Conservation (phyloP, 2,888 invertebrate species). For the Conomelus anceps region DNA sequence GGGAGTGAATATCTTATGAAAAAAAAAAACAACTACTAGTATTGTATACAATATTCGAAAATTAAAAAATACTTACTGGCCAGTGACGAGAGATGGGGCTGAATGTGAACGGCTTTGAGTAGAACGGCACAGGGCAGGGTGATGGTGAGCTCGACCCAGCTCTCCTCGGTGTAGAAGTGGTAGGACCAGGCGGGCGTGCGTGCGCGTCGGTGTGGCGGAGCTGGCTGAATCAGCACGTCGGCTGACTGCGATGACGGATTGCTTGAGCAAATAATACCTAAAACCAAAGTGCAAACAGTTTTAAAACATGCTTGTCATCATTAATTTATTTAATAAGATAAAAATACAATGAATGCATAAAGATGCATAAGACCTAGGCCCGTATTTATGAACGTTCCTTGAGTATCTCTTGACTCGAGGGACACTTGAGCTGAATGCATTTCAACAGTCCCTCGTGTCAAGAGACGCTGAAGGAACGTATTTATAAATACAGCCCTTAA, state of each 20-base stretch:
- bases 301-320: not conserved
- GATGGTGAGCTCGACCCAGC: conserved; percentile 80
- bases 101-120: conserved; percentile 78
- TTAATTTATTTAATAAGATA: not conserved
- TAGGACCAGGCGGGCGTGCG: conserved; percentile 93
- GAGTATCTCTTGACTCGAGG: too few species aligned
- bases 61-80: conserved; percentile 52
- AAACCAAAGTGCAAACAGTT: conserved; percentile 8
- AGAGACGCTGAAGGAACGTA: too few species aligned
- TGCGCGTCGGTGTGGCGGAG: conserved; percentile 74
- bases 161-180: conserved; percentile 87
- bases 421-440: too few species aligned
- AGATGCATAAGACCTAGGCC: too few species aligned
- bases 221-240: conserved; percentile 76
- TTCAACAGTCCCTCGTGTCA: too few species aligned
- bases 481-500: too few species aligned
- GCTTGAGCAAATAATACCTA: conserved; percentile 65
- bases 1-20: not conserved
- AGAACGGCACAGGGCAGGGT: conserved; percentile 82
- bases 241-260: conserved; percentile 84
- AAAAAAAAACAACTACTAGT: not conserved
- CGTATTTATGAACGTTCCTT: too few species aligned
- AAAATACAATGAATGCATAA: too few species aligned
- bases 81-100: conserved; percentile 76
- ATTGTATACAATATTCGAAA: too few species aligned